phyloP scores from a whole-genome alignment of 2,888 invertebrate species.

The Epistrophe eligans region DNA sequence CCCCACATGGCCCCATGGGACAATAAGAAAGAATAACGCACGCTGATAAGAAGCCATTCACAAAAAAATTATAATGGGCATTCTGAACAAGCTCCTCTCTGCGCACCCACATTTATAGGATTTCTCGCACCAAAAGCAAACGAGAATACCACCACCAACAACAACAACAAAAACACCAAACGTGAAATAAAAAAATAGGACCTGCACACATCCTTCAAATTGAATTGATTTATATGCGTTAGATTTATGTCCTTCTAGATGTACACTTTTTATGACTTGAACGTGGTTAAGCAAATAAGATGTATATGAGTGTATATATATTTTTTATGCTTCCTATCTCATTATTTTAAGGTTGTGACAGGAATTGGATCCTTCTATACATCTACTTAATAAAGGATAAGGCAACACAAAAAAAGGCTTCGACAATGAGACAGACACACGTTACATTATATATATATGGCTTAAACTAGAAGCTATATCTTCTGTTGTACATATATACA shows the following conservation, averaged over 20 bases:
- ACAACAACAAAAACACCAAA: background rate
- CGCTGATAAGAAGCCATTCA: conserved; percentile 42
- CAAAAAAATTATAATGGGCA: conserved; percentile 20
- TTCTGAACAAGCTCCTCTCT: conserved; percentile 21
- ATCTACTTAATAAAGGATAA: conserved; percentile 44
- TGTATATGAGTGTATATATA: conserved; percentile 9
- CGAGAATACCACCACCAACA: background rate
- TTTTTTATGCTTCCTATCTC: conserved; percentile 39
- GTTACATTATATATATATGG: conserved; percentile 7
- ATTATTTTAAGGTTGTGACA: conserved; percentile 49
- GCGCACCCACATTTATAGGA: conserved; percentile 12
- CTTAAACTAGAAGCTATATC: background rate
- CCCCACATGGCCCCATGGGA: background rate
- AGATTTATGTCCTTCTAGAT: conserved; percentile 73
- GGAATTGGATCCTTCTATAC: conserved; percentile 43
- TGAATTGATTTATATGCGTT: conserved; percentile 74
- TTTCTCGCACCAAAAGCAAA: conserved; percentile 46
- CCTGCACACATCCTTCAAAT: conserved; percentile 60
- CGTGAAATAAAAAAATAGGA: background rate
- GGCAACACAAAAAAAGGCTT: background rate
- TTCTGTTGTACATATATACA: fast-evolving
- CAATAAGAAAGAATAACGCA: conserved; percentile 26
- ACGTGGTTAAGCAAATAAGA: conserved; percentile 70
- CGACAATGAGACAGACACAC: conserved; percentile 24
- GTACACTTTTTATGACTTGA: conserved; percentile 69